These are phyloP conservation scores for Malurus cyaneus DNA, from an alignment of 2,113 vertebrate species.

Conservation along the genomic window DNA sequence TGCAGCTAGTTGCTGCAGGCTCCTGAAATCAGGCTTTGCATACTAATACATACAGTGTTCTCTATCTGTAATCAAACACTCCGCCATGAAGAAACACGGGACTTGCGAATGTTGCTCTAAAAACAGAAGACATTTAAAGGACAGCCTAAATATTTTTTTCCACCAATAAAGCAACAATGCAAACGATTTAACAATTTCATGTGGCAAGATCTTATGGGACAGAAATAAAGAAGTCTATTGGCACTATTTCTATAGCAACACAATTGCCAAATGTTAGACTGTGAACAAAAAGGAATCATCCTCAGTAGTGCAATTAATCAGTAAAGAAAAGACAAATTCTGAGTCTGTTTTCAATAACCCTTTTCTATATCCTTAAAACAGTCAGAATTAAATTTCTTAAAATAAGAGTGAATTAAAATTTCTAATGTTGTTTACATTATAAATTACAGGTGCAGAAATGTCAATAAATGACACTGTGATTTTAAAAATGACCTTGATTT, in stretches of 20 bases:
- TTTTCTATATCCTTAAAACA: background rate
- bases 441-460: background rate
- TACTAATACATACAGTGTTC: slow-evolving; percentile 49
- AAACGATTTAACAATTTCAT: slow-evolving; percentile 38
- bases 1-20: slow-evolving; percentile 39
- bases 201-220: background rate
- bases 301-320: slow-evolving; percentile 25
- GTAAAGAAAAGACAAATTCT: slow-evolving; percentile 23
- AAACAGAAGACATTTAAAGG: slow-evolving; percentile 45
- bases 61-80: slow-evolving; percentile 51
- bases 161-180: slow-evolving; percentile 13
- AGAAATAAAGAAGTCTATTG: slow-evolving; percentile 52
- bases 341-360: background rate
- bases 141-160: slow-evolving; percentile 40
- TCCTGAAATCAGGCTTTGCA: slow-evolving; percentile 60
- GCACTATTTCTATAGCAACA: slow-evolving; percentile 61
- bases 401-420: slow-evolving; percentile 3
- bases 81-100: background rate
- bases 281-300: slow-evolving; percentile 55
- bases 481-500: slow-evolving; percentile 48
- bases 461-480: slow-evolving; percentile 26
- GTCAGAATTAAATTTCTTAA: background rate
- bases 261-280: slow-evolving; percentile 38
- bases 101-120: background rate
- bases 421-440: background rate